Conservation (phyloP, 2,113 vertebrate species). For the Seriola rivoliana region DNA sequence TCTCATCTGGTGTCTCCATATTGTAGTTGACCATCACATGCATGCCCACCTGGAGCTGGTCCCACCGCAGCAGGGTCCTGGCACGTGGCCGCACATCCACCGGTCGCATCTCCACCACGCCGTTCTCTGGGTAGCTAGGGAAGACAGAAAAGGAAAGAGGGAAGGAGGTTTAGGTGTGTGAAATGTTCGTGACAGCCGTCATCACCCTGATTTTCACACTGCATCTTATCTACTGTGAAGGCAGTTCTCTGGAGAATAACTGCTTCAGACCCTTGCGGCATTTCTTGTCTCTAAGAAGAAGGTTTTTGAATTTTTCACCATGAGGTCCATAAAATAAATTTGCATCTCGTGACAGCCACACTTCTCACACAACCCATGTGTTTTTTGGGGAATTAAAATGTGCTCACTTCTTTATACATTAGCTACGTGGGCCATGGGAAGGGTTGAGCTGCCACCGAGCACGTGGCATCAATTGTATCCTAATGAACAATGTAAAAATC, state of each 20-base stretch:
- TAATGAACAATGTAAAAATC: conserved; percentile 10
- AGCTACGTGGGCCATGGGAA: neutral
- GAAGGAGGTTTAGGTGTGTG: neutral
- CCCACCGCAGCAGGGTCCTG: conserved; percentile 91
- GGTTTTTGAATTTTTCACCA: neutral
- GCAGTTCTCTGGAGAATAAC: neutral
- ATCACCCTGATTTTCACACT: conserved; percentile 7
- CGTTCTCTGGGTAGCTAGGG: conserved; percentile 95
- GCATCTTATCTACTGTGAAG: neutral
- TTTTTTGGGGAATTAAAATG: neutral
- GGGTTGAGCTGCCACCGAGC: neutral
- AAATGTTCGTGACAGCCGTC: neutral
- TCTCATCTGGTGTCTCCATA: conserved; percentile 94
- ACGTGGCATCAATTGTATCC: neutral
- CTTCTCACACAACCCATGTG: neutral
- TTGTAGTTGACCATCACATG: conserved; percentile 97
- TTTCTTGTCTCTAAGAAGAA: neutral
- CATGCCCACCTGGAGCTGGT: conserved; percentile 90
- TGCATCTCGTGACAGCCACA: neutral
- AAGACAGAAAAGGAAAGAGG: too few species aligned
- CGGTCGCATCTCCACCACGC: conserved; percentile 89
- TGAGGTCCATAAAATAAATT: neutral
- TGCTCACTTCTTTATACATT: neutral
- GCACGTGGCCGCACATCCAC: conserved; percentile 92
- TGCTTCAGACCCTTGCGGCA: neutral